A percentile compares a stretch with the other conserved stretches of the same genome.
Conservation (phyloP, 2,113 vertebrate species). For the Dinomys branickii region DNA sequence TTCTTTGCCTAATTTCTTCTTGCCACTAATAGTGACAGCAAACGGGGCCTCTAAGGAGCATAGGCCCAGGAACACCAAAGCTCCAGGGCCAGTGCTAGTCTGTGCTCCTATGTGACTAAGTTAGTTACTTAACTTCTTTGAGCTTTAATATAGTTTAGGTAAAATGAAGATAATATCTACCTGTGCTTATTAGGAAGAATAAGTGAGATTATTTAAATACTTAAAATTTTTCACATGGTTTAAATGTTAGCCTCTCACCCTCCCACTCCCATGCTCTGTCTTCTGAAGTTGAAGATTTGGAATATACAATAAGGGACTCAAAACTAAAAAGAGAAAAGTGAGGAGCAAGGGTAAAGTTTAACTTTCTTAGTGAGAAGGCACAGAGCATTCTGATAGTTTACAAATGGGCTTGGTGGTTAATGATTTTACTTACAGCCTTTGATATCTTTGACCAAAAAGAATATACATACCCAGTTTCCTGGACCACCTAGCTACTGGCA, state of each 20-base stretch:
- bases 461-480: conserved; percentile 18
- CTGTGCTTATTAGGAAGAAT: background rate
- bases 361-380: conserved; percentile 22
- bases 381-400: conserved; percentile 10
- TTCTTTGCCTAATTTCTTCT: background rate
- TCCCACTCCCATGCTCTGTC: background rate
- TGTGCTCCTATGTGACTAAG: background rate
- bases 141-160: background rate
- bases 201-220: conserved; percentile 1
- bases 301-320: conserved; percentile 27
- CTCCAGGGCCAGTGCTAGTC: background rate
- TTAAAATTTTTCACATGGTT: background rate
- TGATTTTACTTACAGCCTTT: conserved; percentile 45
- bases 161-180: background rate
- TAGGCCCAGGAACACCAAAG: background rate
- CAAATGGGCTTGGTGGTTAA: conserved; percentile 48
- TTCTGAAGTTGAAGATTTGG: background rate
- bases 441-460: background rate
- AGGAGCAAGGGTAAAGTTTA: conserved; percentile 25
- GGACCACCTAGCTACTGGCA: background rate
- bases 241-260: background rate
- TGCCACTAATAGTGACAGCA: background rate
- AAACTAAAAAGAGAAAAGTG: conserved; percentile 16
- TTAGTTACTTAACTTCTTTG: background rate
- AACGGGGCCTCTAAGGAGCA: background rate